Conservation (phyloP, 1,140 invertebrate species). For the Aphaenogaster rudis region DNA sequence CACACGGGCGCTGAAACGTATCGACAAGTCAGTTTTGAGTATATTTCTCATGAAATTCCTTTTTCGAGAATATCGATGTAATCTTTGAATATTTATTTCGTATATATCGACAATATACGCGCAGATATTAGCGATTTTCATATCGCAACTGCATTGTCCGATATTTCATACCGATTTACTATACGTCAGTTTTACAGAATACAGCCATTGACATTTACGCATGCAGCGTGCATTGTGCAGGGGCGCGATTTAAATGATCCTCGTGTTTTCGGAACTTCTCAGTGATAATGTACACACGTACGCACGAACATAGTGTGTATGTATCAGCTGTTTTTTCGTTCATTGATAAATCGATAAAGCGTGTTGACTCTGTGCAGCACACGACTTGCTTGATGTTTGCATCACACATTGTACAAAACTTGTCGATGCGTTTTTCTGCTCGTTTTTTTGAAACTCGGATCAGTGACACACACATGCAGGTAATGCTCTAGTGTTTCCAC, state of each 20-base stretch:
- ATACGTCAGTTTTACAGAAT: background rate
- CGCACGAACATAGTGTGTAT: background rate
- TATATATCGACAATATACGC: background rate
- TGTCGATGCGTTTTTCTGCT: background rate
- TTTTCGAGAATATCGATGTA: conserved; percentile 9
- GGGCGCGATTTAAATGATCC: conserved; percentile 39
- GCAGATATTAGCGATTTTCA: conserved; percentile 29
- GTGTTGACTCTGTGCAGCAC: conserved; percentile 7
- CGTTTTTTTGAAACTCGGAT: conserved; percentile 12
- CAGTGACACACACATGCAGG: background rate
- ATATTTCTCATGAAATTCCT: background rate
- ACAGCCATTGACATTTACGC: conserved; percentile 14
- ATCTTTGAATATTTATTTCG: conserved; percentile 6
- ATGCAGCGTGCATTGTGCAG: background rate
- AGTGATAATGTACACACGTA: background rate
- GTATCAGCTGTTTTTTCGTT: conserved; percentile 20
- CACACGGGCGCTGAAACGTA: background rate
- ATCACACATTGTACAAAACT: background rate
- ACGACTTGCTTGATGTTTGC: conserved; percentile 25
- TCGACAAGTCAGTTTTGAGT: background rate
- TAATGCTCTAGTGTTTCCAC: conserved; percentile 15
- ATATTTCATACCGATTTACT: conserved; percentile 25
- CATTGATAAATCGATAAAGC: conserved; percentile 47
- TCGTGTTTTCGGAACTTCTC: conserved; percentile 28
- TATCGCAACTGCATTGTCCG: conserved; percentile 3